Percentiles rank a stretch among this genome's conserved stretches.
phyloP scores from a whole-genome alignment of 2,888 invertebrate genomes.

The Tenthredo scrophulariae region DNA sequence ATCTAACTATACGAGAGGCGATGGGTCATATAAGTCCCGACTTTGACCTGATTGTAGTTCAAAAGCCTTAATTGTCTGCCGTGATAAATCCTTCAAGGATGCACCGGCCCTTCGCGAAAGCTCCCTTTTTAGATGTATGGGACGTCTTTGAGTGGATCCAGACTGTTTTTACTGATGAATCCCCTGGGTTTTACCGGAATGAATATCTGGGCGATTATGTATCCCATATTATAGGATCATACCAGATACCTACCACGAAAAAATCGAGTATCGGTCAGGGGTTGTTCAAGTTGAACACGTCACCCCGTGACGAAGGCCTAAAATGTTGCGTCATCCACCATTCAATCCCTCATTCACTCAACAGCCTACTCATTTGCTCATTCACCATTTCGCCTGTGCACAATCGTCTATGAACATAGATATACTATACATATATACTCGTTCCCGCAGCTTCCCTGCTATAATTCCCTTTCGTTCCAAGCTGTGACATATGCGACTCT shows the following conservation, averaged over 20 bases:
- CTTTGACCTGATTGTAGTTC: neutral
- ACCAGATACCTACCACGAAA: conserved; percentile 1
- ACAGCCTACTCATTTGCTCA: conserved; percentile 46
- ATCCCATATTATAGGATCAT: conserved; percentile 1
- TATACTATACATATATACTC: neutral
- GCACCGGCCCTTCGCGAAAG: neutral
- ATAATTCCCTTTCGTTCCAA: conserved; percentile 44
- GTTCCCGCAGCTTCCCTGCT: conserved; percentile 32
- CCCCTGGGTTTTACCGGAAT: neutral
- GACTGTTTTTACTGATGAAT: neutral
- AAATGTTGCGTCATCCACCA: conserved; percentile 46
- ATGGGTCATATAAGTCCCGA: neutral
- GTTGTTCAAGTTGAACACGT: conserved; percentile 41
- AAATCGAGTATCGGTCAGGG: conserved; percentile 33
- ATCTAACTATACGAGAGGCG: neutral
- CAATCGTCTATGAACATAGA: neutral
- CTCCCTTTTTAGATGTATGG: neutral
- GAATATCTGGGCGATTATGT: conserved; percentile 5
- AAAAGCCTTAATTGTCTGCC: neutral
- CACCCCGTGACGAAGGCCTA: conserved; percentile 44
- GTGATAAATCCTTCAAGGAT: neutral
- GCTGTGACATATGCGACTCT: conserved; percentile 46
- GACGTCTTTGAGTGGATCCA: neutral
- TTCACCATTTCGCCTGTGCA: conserved; percentile 35
- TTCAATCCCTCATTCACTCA: conserved; percentile 47